Percentiles rank a stretch among this genome's conserved stretches.
Evolutionary conservation across 2,888 invertebrate genomes (phyloP).

Genomic region (Ophioninae sp.): DNA sequence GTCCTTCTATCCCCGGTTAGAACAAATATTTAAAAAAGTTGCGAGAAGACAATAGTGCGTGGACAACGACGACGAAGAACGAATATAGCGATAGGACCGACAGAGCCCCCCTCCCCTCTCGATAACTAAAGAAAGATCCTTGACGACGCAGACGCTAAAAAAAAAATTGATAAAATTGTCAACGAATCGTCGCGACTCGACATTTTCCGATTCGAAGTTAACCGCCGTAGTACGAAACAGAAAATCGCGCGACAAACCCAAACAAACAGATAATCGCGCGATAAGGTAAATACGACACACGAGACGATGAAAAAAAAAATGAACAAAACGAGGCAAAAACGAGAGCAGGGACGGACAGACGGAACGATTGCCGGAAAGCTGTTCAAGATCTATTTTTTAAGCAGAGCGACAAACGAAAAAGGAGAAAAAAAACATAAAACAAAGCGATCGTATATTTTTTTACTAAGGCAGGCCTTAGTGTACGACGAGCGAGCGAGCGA

Average conservation of each 20-base stretch:
- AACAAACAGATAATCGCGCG: too few species aligned
- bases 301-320: background rate
- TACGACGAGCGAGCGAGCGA: conserved; percentile 61
- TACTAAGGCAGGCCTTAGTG: conserved; percentile 81
- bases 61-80: conserved; percentile 36
- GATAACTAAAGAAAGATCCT: conserved; percentile 45
- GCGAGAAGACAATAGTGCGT: conserved; percentile 30
- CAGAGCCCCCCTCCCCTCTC: conserved; percentile 48
- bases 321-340: conserved; percentile 6
- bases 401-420: conserved; percentile 55
- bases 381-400: conserved; percentile 80
- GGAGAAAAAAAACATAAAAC: conserved; percentile 25
- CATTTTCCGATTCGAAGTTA: conserved; percentile 50
- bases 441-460: conserved; percentile 80
- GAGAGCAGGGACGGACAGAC: conserved; percentile 34
- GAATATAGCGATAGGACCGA: conserved; percentile 58
- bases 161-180: conserved; percentile 58
- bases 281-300: background rate
- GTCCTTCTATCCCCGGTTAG: conserved; percentile 47
- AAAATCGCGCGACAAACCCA: background rate
- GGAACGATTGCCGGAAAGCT: conserved; percentile 66
- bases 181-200: conserved; percentile 66
- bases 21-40: conserved; percentile 2
- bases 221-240: conserved; percentile 47
- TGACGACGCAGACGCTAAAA: conserved; percentile 27